Percentiles rank a stretch among this genome's conserved stretches.
These are phyloP conservation scores for Sinocyclocheilus anophthalmus DNA, from an alignment of 2,113 vertebrate species.

Conservation along the genomic window DNA sequence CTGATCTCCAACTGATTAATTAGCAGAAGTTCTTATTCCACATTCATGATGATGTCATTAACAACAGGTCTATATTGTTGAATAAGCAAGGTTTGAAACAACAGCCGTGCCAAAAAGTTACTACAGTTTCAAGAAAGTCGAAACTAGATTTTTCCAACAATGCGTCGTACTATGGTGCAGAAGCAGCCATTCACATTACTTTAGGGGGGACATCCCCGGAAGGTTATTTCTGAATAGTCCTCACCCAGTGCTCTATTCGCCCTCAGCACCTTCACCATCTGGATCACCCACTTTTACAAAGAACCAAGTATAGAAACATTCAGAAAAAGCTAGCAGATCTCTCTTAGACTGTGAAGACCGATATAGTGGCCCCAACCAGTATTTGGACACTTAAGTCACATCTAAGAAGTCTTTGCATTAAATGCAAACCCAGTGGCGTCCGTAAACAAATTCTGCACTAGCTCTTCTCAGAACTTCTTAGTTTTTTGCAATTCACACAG, in stretches of 20 bases:
- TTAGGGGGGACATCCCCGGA: too few species aligned
- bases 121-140: background rate
- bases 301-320: background rate
- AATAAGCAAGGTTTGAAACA: background rate
- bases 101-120: background rate
- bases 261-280: background rate
- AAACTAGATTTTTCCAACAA: background rate
- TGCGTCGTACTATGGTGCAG: background rate
- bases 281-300: background rate
- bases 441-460: background rate
- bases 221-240: background rate
- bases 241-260: background rate
- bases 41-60: background rate
- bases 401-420: background rate
- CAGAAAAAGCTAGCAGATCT: background rate
- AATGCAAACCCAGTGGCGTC: background rate
- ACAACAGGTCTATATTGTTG: background rate
- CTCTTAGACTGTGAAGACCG: background rate
- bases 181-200: background rate
- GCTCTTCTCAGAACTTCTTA: background rate
- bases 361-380: background rate
- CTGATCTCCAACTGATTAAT: background rate
- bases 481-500: background rate
- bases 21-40: background rate
- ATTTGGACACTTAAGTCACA: background rate